phyloP scores from a whole-genome alignment of 2,113 vertebrate species.

The Lathamus discolor region DNA sequence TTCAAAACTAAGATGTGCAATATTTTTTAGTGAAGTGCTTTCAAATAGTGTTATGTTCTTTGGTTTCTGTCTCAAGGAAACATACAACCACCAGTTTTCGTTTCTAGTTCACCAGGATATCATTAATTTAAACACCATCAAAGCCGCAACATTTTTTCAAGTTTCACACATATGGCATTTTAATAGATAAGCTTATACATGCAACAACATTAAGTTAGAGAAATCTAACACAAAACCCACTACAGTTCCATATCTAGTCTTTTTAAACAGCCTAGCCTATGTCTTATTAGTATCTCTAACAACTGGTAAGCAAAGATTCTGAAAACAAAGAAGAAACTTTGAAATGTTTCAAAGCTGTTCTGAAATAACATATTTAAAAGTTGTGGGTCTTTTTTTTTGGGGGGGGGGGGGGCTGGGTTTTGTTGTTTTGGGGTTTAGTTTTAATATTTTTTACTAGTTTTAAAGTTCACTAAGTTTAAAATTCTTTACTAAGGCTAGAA shows the following conservation, averaged over 20 bases:
- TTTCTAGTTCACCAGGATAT: neutral
- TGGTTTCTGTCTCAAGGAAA: neutral
- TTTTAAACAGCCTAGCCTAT: neutral
- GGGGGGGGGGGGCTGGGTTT: too few relatives aligned
- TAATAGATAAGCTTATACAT: fast-evolving
- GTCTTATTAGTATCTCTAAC: neutral
- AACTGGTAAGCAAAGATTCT: neutral
- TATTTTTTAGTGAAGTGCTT: neutral
- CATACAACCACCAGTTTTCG: neutral
- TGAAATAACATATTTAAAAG: neutral
- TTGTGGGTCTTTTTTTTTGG: fast-evolving
- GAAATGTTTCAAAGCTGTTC: neutral
- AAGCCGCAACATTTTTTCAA: neutral
- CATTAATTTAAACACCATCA: neutral
- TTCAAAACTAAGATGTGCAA: neutral
- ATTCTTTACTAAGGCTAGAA: neutral
- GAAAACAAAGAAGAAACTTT: neutral
- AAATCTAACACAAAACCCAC: neutral
- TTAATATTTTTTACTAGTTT: neutral
- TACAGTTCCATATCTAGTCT: neutral
- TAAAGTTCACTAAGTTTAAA: neutral
- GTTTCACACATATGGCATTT: neutral
- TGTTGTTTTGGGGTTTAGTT: neutral
- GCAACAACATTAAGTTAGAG: neutral
- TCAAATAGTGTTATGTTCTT: neutral